These are phyloP conservation scores for Nipponacmea schrenckii DNA, from an alignment of 2,888 invertebrate species.

Conservation along the genomic window DNA sequence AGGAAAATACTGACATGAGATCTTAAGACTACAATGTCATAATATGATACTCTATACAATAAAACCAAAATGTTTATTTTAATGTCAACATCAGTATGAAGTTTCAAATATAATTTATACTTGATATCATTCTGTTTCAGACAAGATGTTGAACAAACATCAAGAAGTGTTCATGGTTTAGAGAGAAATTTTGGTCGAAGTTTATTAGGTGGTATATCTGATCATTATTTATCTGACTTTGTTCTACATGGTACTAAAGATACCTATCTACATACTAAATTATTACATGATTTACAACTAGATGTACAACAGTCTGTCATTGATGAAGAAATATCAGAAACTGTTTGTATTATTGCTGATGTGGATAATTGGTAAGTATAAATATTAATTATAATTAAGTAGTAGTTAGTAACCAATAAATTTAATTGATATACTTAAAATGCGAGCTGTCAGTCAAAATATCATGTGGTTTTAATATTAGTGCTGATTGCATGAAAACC, in stretches of 20 bases:
- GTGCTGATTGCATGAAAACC: no score
- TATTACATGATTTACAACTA: constrained; percentile 61
- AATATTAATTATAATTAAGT: no score
- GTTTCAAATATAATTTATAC: no score
- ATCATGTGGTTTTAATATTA: no score
- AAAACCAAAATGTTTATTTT: no score
- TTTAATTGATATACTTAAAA: no score
- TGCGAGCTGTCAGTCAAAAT: no score
- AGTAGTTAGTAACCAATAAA: no score
- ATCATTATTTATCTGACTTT: constrained; percentile 68
- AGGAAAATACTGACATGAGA: no score
- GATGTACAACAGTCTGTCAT: constrained; percentile 65
- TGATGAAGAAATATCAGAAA: constrained; percentile 79
- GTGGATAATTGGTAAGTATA: constrained; percentile 82
- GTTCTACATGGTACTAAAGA: constrained; percentile 68
- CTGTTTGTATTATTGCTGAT: constrained; percentile 85
- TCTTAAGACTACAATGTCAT: no score
- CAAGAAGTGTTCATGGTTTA: constrained; percentile 47
- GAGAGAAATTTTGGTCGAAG: constrained; percentile 67
- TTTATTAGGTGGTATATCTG: constrained; percentile 63
- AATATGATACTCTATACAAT: no score
- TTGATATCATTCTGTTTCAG: constrained; percentile 36
- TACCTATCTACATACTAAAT: constrained; percentile 50
- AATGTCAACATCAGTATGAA: no score
- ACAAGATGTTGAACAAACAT: constrained; percentile 29